These are phyloP conservation scores for Syrmaticus mikado DNA, from an alignment of 2,113 vertebrate genomes.

Conservation along the genomic window DNA sequence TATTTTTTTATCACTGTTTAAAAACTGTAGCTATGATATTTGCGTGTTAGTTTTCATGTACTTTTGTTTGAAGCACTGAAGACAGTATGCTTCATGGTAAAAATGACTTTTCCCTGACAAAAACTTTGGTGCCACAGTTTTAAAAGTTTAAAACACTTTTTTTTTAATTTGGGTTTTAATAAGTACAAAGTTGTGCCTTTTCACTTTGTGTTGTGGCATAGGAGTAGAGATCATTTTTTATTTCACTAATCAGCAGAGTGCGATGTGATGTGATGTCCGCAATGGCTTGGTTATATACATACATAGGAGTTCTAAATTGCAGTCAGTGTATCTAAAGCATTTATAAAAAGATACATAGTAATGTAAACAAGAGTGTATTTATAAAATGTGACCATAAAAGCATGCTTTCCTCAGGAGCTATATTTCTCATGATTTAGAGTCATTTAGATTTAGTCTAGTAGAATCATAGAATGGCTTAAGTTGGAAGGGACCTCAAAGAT, in stretches of 20 bases:
- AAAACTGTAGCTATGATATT: background rate
- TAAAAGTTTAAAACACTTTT: no score
- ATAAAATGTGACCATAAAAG: background rate
- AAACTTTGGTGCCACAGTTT: background rate
- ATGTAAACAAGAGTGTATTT: background rate
- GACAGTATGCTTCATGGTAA: background rate
- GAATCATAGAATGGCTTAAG: no score
- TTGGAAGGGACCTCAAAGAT: no score
- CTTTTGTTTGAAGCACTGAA: background rate
- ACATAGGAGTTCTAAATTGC: background rate
- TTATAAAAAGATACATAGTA: background rate
- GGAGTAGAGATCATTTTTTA: background rate
- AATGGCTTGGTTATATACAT: background rate
- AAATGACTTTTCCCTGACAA: background rate
- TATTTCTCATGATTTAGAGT: background rate
- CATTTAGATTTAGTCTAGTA: background rate
- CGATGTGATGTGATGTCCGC: rapidly evolving
- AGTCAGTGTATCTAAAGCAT: background rate
- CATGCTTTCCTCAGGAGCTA: background rate
- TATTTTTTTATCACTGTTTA: background rate
- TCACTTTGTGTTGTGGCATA: background rate
- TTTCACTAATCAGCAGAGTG: background rate
- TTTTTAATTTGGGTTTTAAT: background rate
- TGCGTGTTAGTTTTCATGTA: background rate
- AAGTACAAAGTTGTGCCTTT: background rate